Evolutionary conservation across 2,113 vertebrate species (phyloP).

Genomic region (Galbula dea): DNA sequence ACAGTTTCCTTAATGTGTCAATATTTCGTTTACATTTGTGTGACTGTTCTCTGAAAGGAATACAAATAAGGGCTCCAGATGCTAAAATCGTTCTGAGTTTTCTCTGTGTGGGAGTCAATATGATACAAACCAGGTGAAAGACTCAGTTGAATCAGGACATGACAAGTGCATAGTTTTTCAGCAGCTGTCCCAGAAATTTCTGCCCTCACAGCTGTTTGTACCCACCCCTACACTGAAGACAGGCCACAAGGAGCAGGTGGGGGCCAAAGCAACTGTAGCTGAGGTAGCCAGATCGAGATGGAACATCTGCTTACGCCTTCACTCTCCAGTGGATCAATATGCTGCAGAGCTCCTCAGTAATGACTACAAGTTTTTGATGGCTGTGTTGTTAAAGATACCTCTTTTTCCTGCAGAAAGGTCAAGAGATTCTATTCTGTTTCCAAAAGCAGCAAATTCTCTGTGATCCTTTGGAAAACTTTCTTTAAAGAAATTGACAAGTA

Average conservation of each 20-base stretch:
- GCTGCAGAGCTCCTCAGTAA: background rate
- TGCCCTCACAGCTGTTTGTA: background rate
- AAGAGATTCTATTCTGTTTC: background rate
- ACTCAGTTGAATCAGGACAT: background rate
- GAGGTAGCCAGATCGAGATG: accelerated
- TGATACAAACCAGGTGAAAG: constrained; percentile 2
- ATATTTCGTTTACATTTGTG: background rate
- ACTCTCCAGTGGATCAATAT: background rate
- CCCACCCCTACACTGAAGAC: background rate
- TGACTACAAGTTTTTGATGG: background rate
- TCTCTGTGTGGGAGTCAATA: background rate
- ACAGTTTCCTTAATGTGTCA: constrained; percentile 11
- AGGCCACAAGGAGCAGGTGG: background rate
- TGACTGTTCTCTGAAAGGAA: constrained; percentile 4
- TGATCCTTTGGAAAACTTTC: background rate
- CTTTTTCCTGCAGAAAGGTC: background rate
- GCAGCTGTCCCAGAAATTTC: background rate
- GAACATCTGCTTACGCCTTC: background rate
- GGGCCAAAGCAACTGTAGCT: background rate
- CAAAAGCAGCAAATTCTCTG: background rate
- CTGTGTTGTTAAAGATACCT: background rate
- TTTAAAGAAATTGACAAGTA: background rate
- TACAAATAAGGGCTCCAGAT: background rate
- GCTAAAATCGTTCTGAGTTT: constrained; percentile 5
- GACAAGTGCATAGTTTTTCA: background rate